These are phyloP conservation scores for Gnatocerus cornutus DNA, from an alignment of 2,888 invertebrate genomes.

Conservation along the genomic window DNA sequence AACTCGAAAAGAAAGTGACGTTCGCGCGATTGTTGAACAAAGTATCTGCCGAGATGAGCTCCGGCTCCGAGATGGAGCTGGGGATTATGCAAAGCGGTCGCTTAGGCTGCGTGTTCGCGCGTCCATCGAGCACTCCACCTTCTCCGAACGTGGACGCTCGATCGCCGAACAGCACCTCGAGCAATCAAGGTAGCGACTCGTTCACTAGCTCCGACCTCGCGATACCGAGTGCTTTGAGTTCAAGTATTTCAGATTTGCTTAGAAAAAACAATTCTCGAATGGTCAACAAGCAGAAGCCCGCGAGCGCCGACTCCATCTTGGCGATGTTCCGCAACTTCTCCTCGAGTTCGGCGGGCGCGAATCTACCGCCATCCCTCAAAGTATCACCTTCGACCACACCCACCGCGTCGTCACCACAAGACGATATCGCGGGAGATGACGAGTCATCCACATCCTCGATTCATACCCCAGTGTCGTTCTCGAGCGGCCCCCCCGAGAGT, in stretches of 20 bases:
- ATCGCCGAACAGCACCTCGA: slow-evolving; percentile 80
- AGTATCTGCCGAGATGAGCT: slow-evolving; percentile 86
- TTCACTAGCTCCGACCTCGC: slow-evolving; percentile 83
- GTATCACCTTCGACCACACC: slow-evolving; percentile 82
- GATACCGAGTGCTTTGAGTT: slow-evolving; percentile 76
- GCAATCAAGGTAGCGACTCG: slow-evolving; percentile 85
- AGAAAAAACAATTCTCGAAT: slow-evolving; percentile 62
- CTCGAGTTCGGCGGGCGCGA: slow-evolving; percentile 75
- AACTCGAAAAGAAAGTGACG: slow-evolving; percentile 85
- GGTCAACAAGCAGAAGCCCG: slow-evolving; percentile 76
- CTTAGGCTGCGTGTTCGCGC: slow-evolving; percentile 68
- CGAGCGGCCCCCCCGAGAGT: slow-evolving; percentile 77
- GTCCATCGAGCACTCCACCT: slow-evolving; percentile 75
- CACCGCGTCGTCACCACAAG: slow-evolving; percentile 84
- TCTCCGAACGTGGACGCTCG: slow-evolving; percentile 79
- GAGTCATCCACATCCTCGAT: slow-evolving; percentile 81
- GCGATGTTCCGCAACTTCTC: slow-evolving; percentile 86
- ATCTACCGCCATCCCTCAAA: slow-evolving; percentile 77
- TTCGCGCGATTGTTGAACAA: slow-evolving; percentile 83
- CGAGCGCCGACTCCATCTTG: slow-evolving; percentile 85
- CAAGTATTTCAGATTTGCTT: slow-evolving; percentile 71
- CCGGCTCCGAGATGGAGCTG: slow-evolving; percentile 80
- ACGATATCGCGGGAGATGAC: slow-evolving; percentile 80
- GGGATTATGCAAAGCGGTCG: slow-evolving; percentile 69
- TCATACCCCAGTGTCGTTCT: slow-evolving; percentile 76